Conservation (phyloP, 2,888 invertebrate species). For the Xylocampa areola region DNA sequence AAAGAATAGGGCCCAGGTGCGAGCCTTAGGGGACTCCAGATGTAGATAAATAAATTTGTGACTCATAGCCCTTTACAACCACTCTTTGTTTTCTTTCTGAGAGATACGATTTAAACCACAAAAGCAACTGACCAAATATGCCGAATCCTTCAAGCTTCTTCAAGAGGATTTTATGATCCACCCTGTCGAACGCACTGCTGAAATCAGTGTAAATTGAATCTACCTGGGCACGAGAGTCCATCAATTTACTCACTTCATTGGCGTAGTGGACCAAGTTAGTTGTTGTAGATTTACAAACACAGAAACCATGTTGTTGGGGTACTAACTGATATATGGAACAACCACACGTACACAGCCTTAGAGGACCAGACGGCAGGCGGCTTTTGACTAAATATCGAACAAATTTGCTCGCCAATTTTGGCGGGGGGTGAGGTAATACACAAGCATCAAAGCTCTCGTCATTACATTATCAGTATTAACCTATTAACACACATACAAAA, state of each 20-base stretch:
- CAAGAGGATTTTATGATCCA: too few species aligned
- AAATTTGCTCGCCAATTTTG: too few species aligned
- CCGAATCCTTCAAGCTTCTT: not conserved
- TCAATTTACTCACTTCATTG: not conserved
- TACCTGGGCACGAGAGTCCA: too few species aligned
- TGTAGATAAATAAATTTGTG: not conserved
- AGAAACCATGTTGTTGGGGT: slow-evolving; percentile 3
- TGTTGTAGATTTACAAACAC: not conserved
- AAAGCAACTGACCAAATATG: not conserved
- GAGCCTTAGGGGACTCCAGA: slow-evolving; percentile 7
- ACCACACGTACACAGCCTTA: too few species aligned
- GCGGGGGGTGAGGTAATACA: too few species aligned
- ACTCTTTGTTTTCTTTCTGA: slow-evolving; percentile 1
- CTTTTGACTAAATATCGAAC: too few species aligned
- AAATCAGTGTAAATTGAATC: slow-evolving; percentile 11
- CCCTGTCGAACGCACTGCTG: slow-evolving; percentile 8
- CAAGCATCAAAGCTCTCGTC: too few species aligned
- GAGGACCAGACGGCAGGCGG: too few species aligned
- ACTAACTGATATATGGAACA: too few species aligned
- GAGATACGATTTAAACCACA: slow-evolving; percentile 12
- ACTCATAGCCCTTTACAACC: not conserved
- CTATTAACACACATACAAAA: too few species aligned
- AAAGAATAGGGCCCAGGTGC: slow-evolving; percentile 1
- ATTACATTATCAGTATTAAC: too few species aligned
- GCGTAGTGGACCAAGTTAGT: slow-evolving; percentile 2